phyloP scores from a whole-genome alignment of 2,797 vertebrate genomes.

The Pogoniulus pusillus region DNA sequence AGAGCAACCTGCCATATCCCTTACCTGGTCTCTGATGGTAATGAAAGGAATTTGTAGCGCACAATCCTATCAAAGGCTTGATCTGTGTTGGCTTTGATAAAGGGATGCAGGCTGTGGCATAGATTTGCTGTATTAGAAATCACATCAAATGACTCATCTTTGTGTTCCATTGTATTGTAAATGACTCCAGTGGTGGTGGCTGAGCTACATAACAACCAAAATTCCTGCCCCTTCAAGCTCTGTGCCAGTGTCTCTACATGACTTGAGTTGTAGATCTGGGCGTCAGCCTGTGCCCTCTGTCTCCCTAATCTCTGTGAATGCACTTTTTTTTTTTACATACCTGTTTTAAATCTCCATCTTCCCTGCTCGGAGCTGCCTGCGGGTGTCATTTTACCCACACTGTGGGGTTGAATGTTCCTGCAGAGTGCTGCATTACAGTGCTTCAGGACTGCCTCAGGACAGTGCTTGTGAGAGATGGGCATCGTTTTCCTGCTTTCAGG shows the following conservation, averaged over 20 bases:
- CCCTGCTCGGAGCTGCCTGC: not conserved
- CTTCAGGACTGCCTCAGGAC: too few relatives aligned
- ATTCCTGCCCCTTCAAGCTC: not conserved
- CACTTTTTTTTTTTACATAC: not conserved
- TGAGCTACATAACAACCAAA: not conserved
- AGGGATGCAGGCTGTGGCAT: not conserved
- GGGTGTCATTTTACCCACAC: not conserved
- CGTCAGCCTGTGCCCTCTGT: not conserved
- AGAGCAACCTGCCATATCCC: not conserved
- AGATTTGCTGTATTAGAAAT: not conserved
- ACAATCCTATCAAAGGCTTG: not conserved
- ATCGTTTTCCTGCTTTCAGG: not conserved
- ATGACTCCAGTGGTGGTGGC: not conserved
- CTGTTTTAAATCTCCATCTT: not conserved
- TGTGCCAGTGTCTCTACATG: not conserved
- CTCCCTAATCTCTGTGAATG: not conserved
- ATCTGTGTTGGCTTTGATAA: not conserved
- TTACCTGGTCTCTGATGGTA: not conserved
- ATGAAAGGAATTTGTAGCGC: not conserved
- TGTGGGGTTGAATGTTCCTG: not conserved
- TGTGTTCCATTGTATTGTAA: not conserved
- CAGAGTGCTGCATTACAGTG: fast-evolving
- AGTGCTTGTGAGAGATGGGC: not conserved
- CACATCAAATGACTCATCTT: not conserved
- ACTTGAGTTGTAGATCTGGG: not conserved